Base-by-base conservation (phyloP, 2,797 vertebrate genomes). In the Tympanoctomys barrerae region DNA sequence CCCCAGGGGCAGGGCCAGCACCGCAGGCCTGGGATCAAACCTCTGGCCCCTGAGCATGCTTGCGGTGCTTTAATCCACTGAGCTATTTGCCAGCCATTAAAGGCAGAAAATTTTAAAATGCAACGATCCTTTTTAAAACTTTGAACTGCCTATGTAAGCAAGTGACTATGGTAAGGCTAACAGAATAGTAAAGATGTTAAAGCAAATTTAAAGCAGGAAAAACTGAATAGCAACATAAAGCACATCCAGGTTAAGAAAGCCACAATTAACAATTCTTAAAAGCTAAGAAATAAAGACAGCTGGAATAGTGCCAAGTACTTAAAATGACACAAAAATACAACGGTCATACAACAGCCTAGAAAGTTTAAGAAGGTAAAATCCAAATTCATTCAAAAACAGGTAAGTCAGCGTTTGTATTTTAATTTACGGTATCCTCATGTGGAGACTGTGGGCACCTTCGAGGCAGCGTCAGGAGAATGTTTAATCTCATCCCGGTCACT, bases 401-500 rank as follows among this genome's bases (percentile, higher is more conserved):
- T 66, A 87, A 95, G 85, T 42, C 11, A 94, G 39, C 81, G 80
- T 90, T 68, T 93, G 39, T 28, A 31, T 83, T 92, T 88, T 79
- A 96, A 90, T 95, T 80, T 28, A 10, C 62, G 88, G 68, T 57
- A 71, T 59, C 52, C 16, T 90, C 93, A 77, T 11, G 11, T 64
- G 80, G 73, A 68, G 87, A 85, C 5, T 70, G 81, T 33, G 66
- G 21, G 24, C 73, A 90, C 68, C 78, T 95, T 31, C 80, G 75
- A 94, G 66, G 46, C 26, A 88, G 89, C 22, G 39, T 87, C 68
- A 5, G 11, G 22, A 54, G 82, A 82, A 78, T 70, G 16, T 52
- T 85, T 46, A 85, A 61, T 33, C 49, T 66, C 39, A 49, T 66
- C 9, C 31, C 26, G 64, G 21, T 61, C 19, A 85, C 13, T 75